Conservation (phyloP, 1,140 invertebrate genomes). For the Dolichoris vasculosae region DNA sequence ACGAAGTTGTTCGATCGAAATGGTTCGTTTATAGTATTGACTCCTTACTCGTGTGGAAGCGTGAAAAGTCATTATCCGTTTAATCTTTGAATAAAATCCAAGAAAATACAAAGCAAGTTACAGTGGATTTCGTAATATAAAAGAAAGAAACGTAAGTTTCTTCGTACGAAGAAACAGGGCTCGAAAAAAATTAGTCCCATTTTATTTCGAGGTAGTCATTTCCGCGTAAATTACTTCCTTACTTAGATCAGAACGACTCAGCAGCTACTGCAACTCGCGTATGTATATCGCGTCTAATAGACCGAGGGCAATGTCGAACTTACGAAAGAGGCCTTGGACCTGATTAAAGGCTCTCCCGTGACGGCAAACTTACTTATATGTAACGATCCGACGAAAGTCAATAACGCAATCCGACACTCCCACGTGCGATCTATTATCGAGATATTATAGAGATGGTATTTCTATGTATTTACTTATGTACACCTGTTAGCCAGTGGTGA, state of each 20-base stretch:
- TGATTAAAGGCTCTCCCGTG: conserved; percentile 10
- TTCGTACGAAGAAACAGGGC: too few species aligned
- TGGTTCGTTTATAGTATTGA: too few species aligned
- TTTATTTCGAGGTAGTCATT: not conserved
- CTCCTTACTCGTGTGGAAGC: too few species aligned
- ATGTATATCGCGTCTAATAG: conserved; percentile 4
- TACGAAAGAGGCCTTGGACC: conserved; percentile 29
- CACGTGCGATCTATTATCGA: not conserved
- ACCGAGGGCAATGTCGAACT: conserved; percentile 31
- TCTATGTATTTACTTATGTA: not conserved
- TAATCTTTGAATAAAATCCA: too few species aligned
- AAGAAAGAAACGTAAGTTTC: too few species aligned
- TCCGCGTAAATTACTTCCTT: not conserved
- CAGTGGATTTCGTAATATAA: too few species aligned
- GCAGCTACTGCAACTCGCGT: not conserved
- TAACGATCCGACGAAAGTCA: conserved; percentile 25
- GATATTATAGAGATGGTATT: not conserved
- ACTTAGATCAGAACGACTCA: not conserved
- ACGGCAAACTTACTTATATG: not conserved
- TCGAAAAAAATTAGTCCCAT: too few species aligned
- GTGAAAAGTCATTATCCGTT: too few species aligned
- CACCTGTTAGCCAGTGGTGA: not conserved
- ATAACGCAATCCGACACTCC: not conserved
- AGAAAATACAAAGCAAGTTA: too few species aligned
- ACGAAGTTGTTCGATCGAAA: too few species aligned